Evolutionary conservation across 1,140 invertebrate genomes (phyloP), one percentile per base, ranked within the genome.

Genomic region (Chelonus insularis): DNA sequence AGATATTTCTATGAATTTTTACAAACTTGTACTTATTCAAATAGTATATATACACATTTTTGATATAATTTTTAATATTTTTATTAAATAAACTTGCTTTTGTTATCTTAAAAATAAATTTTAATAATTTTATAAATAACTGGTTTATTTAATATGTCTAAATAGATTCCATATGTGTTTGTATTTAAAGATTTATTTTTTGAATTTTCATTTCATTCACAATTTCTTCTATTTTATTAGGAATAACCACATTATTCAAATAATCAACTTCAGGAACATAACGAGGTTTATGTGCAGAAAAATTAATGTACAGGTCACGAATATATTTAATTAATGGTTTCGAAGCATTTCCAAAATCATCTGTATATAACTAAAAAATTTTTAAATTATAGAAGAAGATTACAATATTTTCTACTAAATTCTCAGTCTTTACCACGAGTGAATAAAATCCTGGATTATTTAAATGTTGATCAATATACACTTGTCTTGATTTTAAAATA

Each of bases 391-490:
- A 12, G 48, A 43, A 41, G 12, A 20, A 14, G 14, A 45, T 23
- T 18, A 23, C 18, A 12, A 25, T 9, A 41, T 51, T 4, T 47
- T 47, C 11, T 9, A 29, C 16, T n/a, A 18, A 55, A 23, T 37
- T 23, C 5, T 12, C n/a, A 54, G 16, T 23, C 2, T 8, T 67
- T 56, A 75, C 67, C 67, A 66, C 59, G 1, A 68, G 63, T 36
- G 60, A 68, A 66, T 71, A 74, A 51, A 72, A 76, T 43, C 74
- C 74, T 11, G 72, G 72, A 14, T 70, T 68, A 43, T 64, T 67
- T 29, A 63, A 23, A 25, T 76, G 73, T 21, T 72, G 66, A 8
- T 72, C 57, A 3, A 70, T 52, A 34, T 75, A 76, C 1, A 72
- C 57, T 47, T 67, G 20, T 41, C 74, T 70, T 16, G 66, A 71